Base-by-base conservation (phyloP, 2,888 invertebrate genomes). In the Sialis fuliginosa region DNA sequence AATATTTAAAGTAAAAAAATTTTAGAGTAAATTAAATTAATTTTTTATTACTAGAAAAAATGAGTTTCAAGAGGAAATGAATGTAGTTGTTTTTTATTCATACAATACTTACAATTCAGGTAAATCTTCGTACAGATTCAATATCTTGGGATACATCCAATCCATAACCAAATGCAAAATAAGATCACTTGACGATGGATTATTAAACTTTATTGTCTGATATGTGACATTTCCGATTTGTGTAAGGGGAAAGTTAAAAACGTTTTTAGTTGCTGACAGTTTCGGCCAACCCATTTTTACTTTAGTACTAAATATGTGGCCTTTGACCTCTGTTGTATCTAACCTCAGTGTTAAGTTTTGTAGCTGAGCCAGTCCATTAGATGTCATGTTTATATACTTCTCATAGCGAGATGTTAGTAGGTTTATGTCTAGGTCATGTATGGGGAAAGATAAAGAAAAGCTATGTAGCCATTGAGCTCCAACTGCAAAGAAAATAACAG, bases 81-180 rank as follows among this genome's bases (percentile, higher is more conserved):
- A 33, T 44, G 41, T 9, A 46, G 12, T 49, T 44, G 4, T 13
- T 30, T 35, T 10, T n/a, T n/a, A n/a, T 35, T 10, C 2, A 47
- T 8, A 42, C 9, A 39, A 39, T 35, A 49, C 60, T 50, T 51
- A 66, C 66, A 61, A 63, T 46, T 58, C 58, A 31, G 74, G 73
- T 52, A 74, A 57, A 37, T 68, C 69, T 52, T 71, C 68, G 52
- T 67, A 65, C 48, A 73, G 58, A 52, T 65, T 67, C 50, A 74
- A 70, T 49, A 77, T 72, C 59, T 71, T 71, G 8, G 83, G 82
- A 64, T 85, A 85, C 50, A 59, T 70, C 56, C 74, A 73, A 56
- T 83, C 74, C 56, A 84, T 72, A n/a, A 82, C 69, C 48, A 81
- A 63, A 62, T 90, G 89, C 56, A 87, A 69, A 49, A 86, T 66